A percentile compares a stretch with the other conserved stretches of the same genome.
Evolutionary conservation across 2,113 vertebrate genomes (phyloP).

Genomic region (Corythoichthys intestinalis): DNA sequence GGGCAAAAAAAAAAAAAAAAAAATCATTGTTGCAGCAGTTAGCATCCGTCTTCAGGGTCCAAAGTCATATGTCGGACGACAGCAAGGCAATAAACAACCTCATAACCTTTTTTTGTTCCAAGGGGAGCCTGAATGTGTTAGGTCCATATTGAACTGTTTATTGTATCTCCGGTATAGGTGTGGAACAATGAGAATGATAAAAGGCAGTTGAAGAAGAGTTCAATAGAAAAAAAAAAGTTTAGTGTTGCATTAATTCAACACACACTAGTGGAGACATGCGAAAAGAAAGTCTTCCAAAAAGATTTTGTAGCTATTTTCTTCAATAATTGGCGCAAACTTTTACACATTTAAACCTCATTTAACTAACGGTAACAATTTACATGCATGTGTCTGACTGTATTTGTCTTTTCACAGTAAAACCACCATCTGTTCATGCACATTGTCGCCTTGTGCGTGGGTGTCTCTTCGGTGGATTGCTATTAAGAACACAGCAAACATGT

Average conservation of each 20-base stretch:
- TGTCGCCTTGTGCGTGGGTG: background rate
- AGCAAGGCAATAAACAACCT: slow-evolving; percentile 6
- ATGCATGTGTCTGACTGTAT: background rate
- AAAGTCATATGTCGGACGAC: slow-evolving; percentile 6
- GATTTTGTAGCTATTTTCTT: background rate
- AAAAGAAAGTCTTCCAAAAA: background rate
- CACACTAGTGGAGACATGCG: background rate
- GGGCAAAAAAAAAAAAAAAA: background rate
- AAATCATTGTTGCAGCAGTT: slow-evolving; percentile 6
- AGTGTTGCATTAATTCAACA: background rate
- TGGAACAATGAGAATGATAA: slow-evolving; percentile 5
- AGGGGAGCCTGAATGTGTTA: background rate
- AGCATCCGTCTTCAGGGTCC: background rate
- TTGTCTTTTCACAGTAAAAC: background rate
- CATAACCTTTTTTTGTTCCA: slow-evolving; percentile 3
- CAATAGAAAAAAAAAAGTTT: background rate
- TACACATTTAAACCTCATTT: background rate
- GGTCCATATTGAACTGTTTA: slow-evolving; percentile 4
- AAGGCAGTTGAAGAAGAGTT: slow-evolving; percentile 4
- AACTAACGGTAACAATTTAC: background rate
- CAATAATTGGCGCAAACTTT: background rate
- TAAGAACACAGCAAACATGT: background rate
- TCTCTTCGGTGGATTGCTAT: background rate
- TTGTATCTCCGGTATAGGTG: background rate
- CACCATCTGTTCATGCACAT: background rate